Evolutionary conservation across 1,140 invertebrate genomes (phyloP).

Genomic region (Cotesia typhae): DNA sequence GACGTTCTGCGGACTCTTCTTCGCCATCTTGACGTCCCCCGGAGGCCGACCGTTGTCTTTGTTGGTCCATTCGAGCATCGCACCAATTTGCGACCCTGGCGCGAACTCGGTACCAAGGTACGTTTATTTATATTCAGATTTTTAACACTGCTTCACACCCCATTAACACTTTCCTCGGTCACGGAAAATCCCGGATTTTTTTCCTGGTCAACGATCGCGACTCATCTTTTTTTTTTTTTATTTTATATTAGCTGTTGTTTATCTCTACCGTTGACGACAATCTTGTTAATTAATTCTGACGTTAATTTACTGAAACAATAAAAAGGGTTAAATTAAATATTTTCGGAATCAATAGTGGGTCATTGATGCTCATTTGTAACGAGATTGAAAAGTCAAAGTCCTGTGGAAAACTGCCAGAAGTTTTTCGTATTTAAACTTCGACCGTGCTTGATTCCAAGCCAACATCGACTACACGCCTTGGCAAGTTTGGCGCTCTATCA

Average conservation of each 20-base stretch:
- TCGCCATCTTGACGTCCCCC: conserved; percentile 68
- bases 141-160: not conserved
- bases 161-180: not conserved
- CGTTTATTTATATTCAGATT: conserved; percentile 39
- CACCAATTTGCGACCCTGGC: conserved; percentile 85
- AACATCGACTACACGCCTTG: conserved; percentile 24
- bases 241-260: too few species aligned
- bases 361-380: conserved; percentile 28
- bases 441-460: conserved; percentile 39
- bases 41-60: conserved; percentile 74
- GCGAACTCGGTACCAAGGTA: conserved; percentile 81
- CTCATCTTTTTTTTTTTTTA: too few species aligned
- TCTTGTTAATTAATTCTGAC: too few species aligned
- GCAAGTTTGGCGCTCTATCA: conserved; percentile 18
- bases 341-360: conserved; percentile 24
- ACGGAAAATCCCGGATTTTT: not conserved
- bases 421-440: conserved; percentile 37
- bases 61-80: conserved; percentile 89
- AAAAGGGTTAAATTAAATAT: not conserved
- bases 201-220: not conserved
- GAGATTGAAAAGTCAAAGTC: conserved; percentile 34
- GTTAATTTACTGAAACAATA: not conserved
- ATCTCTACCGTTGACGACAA: too few species aligned
- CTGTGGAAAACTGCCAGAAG: conserved; percentile 36
- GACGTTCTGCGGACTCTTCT: conserved; percentile 76